Base-by-base conservation (phyloP, 2,888 invertebrate species). In the Leucozona laternaria region DNA sequence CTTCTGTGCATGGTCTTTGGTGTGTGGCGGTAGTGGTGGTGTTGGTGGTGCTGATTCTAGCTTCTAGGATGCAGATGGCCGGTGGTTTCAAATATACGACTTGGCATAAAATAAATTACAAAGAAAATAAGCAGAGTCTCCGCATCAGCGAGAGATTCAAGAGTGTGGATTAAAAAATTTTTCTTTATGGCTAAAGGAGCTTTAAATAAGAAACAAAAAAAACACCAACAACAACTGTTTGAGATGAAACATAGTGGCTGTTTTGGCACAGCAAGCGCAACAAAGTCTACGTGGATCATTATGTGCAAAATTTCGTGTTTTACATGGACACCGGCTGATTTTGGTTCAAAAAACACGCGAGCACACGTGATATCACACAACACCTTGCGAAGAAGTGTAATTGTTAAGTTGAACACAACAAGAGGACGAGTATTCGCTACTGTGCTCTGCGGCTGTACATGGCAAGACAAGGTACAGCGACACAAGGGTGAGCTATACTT, bases 321-420 rank as follows among this genome's bases (percentile, higher is more conserved):
- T 53, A 82, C 81, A 82, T 25, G 86, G 64, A 50, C 43, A 64
- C 72, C 68, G 70, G 60, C 55, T 68, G 70, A 22, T 80, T 66
- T 77, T 50, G 25, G 77, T 11, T 34, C 4, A 5, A 53, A 17
- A 53, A 20, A 81, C 77, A 81, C 68, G 73, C 70, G 31, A 73
- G 73, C 48, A 86, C 81, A 81, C 73, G 64, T 73, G 81, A 73
- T 81, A 75, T 78, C 75, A 60, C 66, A 81, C 78, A 75, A 75
- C 78, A 78, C 81, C 77, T 77, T 58, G 62, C 60, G 6, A 4
- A 66, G 6, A 4, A 66, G 31, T 77, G 66, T 73, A 73, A 66
- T 66, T 66, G 48, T 48, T 62, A 62, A 55, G 66, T 48, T 11
- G 17, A 62, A 40, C 57, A 80, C 80, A 80, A 71, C 58, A 34